Base-by-base conservation (phyloP, 2,888 invertebrate genomes). In the Chrysopilus asiliformis region DNA sequence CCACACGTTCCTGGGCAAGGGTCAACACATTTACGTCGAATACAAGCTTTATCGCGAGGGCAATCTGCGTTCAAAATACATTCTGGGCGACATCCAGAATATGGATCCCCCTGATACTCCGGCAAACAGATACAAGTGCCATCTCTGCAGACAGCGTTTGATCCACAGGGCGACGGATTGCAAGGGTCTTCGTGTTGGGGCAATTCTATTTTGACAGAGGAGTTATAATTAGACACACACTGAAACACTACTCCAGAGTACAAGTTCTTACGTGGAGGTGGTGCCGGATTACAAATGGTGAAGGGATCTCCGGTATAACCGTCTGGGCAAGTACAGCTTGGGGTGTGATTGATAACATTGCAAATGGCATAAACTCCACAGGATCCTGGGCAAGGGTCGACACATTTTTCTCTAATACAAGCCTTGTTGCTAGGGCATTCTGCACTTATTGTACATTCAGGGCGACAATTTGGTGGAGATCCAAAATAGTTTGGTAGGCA, bases 1-100 rank as follows among this genome's bases (percentile, higher is more conserved):
- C 83, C 86, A 54, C 87, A 87, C 13, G 78, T 79, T 36, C 78
- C 78, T 3, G 77, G 74, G 50, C 87, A 86, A 33, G 86, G 85
- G 56, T 84, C 77, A 19, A 65, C 51, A 53, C 86, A 87, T 60
- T 83, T 82, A 53, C 77, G 79, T 45, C 67, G 66, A 3, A 72
- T 65, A 52, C 84, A 85, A 38, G 82, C 77, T 52, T 70, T 72
- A 52, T 75, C 67, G 50, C 68, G 66, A 12, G 74, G 64, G 57
- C 85, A 86, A 51, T 85, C 84, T 7, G 69, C 63, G 53, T 79
- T 84, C 2, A 82, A 61, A 3, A 80, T 72, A 58, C 85, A 85
- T 59, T 85, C 84, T 2, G 85, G 85, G 43, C 82, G 70, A 53
- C 85, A 86, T 30, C 75, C 78, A 52, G 76, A 73, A 43, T 72